A percentile compares a stretch with the other conserved stretches of the same genome.
phyloP scores from a whole-genome alignment of 2,888 invertebrate species.

The Spodoptera picta region DNA sequence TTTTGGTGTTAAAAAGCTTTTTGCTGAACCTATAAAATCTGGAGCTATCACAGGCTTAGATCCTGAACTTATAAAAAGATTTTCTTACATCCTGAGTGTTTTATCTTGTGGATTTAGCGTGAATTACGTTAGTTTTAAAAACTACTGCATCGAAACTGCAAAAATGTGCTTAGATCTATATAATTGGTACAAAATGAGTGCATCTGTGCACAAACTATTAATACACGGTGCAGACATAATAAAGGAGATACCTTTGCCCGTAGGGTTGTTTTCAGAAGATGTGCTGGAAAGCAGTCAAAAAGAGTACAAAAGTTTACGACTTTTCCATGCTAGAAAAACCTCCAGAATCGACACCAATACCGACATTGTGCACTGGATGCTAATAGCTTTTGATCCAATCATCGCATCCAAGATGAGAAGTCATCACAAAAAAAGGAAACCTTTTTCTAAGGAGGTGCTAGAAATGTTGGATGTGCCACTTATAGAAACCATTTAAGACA shows the following conservation, averaged over 20 bases:
- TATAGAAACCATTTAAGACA: constrained; percentile 1
- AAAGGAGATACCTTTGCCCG: constrained; percentile 27
- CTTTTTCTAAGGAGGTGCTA: not conserved
- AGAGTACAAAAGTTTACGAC: constrained; percentile 15
- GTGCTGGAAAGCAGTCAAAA: constrained; percentile 29
- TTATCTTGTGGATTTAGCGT: constrained; percentile 27
- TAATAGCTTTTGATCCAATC: constrained; percentile 37
- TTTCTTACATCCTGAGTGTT: constrained; percentile 21
- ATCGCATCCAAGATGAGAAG: constrained; percentile 15
- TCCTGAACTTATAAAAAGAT: constrained; percentile 17
- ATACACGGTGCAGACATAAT: constrained; percentile 37
- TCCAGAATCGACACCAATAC: constrained; percentile 38
- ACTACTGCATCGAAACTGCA: constrained; percentile 16
- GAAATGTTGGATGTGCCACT: constrained; percentile 9
- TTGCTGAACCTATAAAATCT: not conserved
- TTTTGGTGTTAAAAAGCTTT: too few relatives aligned
- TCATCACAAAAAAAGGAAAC: constrained; percentile 3
- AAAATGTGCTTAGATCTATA: constrained; percentile 8
- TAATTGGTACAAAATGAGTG: constrained; percentile 30
- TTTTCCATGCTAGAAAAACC: constrained; percentile 35
- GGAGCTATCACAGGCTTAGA: constrained; percentile 11
- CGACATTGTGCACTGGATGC: constrained; percentile 37
- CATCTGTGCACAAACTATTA: constrained; percentile 31
- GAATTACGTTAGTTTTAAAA: too few relatives aligned
- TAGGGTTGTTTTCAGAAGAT: constrained; percentile 37